Conservation (phyloP, 2,797 vertebrate species). For the Orestias chungarensis region DNA sequence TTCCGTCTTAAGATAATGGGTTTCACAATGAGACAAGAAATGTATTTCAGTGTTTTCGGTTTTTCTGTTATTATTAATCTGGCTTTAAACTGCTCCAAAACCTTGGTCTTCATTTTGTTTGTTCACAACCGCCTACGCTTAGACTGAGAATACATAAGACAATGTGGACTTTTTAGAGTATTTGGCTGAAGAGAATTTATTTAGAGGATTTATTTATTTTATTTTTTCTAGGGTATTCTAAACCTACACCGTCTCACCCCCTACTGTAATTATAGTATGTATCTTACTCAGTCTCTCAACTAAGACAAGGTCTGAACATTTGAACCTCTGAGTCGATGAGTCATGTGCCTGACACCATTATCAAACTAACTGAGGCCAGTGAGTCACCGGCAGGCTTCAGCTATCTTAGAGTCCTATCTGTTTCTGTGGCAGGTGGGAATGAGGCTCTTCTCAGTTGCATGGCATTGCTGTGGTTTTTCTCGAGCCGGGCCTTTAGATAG, state of each 20-base stretch:
- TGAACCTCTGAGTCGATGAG: slow-evolving; percentile 51
- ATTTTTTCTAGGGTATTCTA: slow-evolving; percentile 6
- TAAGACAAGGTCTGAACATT: slow-evolving; percentile 40
- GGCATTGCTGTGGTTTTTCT: slow-evolving; percentile 42
- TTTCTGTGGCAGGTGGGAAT: slow-evolving; percentile 79
- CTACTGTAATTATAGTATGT: slow-evolving; percentile 43
- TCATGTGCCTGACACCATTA: slow-evolving; percentile 61
- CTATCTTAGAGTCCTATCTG: slow-evolving; percentile 71
- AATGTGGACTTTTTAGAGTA: background rate
- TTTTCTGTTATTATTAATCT: background rate
- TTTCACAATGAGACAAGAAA: too few relatives aligned
- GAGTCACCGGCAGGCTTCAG: slow-evolving; percentile 43
- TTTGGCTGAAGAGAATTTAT: background rate
- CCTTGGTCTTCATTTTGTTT: background rate
- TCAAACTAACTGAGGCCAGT: slow-evolving; percentile 49
- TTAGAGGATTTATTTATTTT: too few relatives aligned
- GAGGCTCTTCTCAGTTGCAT: slow-evolving; percentile 72
- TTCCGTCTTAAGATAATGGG: background rate
- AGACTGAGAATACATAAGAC: background rate
- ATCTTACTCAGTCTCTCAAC: slow-evolving; percentile 34
- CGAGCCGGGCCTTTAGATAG: slow-evolving; percentile 50
- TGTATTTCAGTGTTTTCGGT: too few relatives aligned
- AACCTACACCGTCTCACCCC: slow-evolving; percentile 7
- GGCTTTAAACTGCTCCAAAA: background rate
- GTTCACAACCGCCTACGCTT: background rate